These are phyloP conservation scores for Dissostichus mawsoni DNA, from an alignment of 2,113 vertebrate species.

Conservation along the genomic window DNA sequence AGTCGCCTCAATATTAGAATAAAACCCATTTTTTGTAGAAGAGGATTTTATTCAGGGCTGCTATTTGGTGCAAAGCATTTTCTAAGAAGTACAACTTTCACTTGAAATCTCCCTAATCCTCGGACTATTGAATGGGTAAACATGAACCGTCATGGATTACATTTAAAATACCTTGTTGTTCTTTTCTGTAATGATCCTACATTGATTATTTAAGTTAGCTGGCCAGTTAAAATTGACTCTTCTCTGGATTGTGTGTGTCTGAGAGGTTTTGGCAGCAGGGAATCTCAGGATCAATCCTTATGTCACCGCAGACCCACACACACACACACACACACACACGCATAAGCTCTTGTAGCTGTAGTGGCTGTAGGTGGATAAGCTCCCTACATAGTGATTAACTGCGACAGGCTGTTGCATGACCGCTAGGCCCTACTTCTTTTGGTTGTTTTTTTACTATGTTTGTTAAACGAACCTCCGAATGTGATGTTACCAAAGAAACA, in stretches of 20 bases:
- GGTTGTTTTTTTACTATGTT: too few species aligned
- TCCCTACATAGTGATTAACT: slow-evolving; percentile 54
- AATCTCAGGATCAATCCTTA: slow-evolving; percentile 40
- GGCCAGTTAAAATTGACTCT: slow-evolving; percentile 3
- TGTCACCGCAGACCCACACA: slow-evolving; percentile 30
- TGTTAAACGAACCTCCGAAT: too few species aligned
- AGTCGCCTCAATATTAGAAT: not conserved
- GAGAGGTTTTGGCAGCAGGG: slow-evolving; percentile 39
- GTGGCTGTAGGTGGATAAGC: slow-evolving; percentile 56
- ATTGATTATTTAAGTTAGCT: slow-evolving; percentile 4
- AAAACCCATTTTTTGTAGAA: not conserved
- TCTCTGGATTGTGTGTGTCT: slow-evolving; percentile 15
- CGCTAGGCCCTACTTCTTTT: not conserved
- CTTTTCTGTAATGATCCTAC: not conserved
- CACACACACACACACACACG: slow-evolving; percentile 35
- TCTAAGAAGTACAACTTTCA: slow-evolving; percentile 4
- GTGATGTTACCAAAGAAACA: too few species aligned
- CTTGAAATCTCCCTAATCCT: slow-evolving; percentile 15
- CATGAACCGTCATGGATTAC: not conserved
- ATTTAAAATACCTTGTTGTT: not conserved
- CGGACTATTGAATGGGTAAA: not conserved
- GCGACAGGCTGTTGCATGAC: slow-evolving; percentile 44
- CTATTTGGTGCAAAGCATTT: not conserved
- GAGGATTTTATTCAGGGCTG: not conserved
- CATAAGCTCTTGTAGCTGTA: slow-evolving; percentile 27